Percentiles rank a stretch among this genome's conserved stretches.
Conservation (phyloP, 2,888 invertebrate genomes). For the Euphydryas editha region DNA sequence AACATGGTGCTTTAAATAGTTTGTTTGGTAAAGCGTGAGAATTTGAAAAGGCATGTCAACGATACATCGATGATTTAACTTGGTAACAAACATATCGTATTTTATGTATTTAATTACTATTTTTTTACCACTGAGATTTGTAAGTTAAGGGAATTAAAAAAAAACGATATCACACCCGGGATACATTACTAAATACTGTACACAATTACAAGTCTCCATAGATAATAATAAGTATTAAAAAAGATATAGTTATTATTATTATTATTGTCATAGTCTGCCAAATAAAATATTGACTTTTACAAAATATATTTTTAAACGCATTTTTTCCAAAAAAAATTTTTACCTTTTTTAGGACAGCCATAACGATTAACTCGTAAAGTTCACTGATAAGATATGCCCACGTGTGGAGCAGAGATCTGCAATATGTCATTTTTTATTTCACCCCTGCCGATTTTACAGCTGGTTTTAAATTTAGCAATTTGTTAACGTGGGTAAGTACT, state of each 20-base stretch:
- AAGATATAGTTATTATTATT: no score
- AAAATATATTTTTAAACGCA: neutral
- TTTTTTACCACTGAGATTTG: neutral
- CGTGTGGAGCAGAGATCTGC: slow-evolving; percentile 54
- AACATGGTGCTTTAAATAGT: slow-evolving; percentile 48
- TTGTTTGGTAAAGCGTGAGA: slow-evolving; percentile 67
- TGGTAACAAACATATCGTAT: slow-evolving; percentile 52
- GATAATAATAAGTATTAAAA: no score
- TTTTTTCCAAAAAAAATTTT: neutral
- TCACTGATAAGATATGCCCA: slow-evolving; percentile 63
- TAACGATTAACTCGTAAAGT: slow-evolving; percentile 52
- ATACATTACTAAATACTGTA: no score
- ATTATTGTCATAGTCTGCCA: slow-evolving; percentile 28
- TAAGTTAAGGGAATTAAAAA: no score
- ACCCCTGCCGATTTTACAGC: slow-evolving; percentile 31
- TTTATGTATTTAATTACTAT: slow-evolving; percentile 12
- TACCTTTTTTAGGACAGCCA: slow-evolving; percentile 24
- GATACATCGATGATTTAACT: slow-evolving; percentile 51
- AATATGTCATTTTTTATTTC: slow-evolving; percentile 55
- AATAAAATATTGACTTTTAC: slow-evolving; percentile 50
- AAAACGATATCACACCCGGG: no score
- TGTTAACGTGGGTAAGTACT: neutral
- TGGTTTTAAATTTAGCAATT: slow-evolving; percentile 19
- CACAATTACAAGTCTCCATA: no score
- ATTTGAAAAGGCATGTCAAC: slow-evolving; percentile 66